Evolutionary conservation across 2,113 vertebrate species (phyloP).

Genomic region (Fregata magnificens): DNA sequence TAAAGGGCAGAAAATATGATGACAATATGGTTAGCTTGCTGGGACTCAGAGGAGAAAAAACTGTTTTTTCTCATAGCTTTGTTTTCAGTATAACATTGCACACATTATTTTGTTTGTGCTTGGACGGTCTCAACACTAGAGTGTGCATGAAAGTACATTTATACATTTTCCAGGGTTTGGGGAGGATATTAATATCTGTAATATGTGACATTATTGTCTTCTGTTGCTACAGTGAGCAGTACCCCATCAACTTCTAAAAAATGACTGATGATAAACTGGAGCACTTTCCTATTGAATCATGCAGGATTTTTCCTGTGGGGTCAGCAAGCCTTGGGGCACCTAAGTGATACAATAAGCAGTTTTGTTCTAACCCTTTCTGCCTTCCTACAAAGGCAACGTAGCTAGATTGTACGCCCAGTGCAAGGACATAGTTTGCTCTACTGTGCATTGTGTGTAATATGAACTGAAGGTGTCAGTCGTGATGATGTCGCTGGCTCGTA

Average conservation of each 20-base stretch:
- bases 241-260: background rate
- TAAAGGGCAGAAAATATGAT: background rate
- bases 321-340: background rate
- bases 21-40: background rate
- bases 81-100: background rate
- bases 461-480: background rate
- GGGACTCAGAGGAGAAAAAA: background rate
- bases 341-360: accelerated
- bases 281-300: background rate
- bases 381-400: background rate
- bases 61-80: background rate
- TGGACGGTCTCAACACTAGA: background rate
- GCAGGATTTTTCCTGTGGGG: background rate
- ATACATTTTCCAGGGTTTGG: background rate
- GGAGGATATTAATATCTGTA: background rate
- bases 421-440: background rate
- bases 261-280: background rate
- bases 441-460: background rate
- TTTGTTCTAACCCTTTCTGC: background rate
- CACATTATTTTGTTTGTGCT: background rate
- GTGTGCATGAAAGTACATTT: background rate
- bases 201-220: background rate
- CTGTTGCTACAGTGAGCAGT: background rate
- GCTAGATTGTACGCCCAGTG: background rate
- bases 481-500: background rate